These are phyloP conservation scores for Atractosteus spatula DNA, from an alignment of 2,113 vertebrate species.

Conservation along the genomic window DNA sequence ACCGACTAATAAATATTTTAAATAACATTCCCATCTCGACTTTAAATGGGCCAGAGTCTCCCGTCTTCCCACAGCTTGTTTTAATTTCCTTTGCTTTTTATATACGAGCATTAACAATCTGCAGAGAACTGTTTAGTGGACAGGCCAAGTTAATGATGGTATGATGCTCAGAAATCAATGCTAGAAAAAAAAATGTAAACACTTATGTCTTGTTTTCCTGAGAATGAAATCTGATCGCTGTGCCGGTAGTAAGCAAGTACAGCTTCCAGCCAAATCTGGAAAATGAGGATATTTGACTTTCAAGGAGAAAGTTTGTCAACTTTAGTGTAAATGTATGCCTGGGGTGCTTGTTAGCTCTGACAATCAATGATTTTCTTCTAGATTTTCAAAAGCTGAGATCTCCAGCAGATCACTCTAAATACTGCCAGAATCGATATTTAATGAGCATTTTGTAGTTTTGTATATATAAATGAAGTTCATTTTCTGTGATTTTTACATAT, in stretches of 20 bases:
- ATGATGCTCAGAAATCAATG: no score
- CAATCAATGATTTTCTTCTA: constrained; percentile 35
- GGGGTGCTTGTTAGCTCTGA: constrained; percentile 32
- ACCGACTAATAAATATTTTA: no score
- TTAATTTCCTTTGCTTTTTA: no score
- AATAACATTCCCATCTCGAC: no score
- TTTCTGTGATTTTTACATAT: neutral
- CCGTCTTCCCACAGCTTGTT: no score
- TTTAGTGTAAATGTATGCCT: constrained; percentile 16
- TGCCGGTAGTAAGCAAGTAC: neutral
- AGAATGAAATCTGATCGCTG: no score
- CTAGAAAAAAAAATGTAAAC: no score
- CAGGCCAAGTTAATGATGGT: no score
- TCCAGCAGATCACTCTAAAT: constrained; percentile 14
- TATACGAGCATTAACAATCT: no score
- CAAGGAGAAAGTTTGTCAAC: constrained; percentile 16
- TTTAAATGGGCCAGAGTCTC: no score
- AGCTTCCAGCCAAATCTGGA: constrained; percentile 10
- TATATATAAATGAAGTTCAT: neutral
- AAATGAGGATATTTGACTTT: neutral
- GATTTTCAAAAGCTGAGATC: constrained; percentile 26
- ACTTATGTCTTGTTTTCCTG: no score
- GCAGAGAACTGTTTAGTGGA: no score
- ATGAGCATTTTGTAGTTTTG: constrained; percentile 27
- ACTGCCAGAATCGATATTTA: constrained; percentile 33